Percentiles rank a stretch among this genome's conserved stretches.
Evolutionary conservation across 1,140 invertebrate species (phyloP).

Genomic region (Oryctes rhinoceros): DNA sequence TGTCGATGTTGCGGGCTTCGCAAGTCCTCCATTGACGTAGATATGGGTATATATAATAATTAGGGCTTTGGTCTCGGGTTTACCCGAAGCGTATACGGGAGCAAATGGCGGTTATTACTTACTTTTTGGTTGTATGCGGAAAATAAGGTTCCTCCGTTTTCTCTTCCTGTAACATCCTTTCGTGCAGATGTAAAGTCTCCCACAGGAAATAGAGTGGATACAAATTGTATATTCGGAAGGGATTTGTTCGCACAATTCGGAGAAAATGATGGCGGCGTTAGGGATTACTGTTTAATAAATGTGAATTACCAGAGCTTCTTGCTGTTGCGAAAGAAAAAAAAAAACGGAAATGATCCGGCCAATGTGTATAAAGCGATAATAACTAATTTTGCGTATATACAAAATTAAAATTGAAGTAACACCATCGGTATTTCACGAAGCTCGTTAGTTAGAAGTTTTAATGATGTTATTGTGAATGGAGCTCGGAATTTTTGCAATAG

Average conservation of each 20-base stretch:
- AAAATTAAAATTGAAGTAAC: no score
- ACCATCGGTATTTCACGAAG: no score
- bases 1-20: neutral
- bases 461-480: no score
- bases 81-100: constrained; percentile 4
- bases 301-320: neutral
- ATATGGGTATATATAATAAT: constrained; percentile 3
- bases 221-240: neutral
- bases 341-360: no score
- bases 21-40: neutral
- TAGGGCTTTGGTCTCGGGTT: neutral
- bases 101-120: neutral
- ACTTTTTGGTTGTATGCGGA: neutral
- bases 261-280: neutral
- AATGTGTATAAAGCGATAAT: no score
- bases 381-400: no score
- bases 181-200: neutral
- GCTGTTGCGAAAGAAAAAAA: no score
- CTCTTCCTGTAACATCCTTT: neutral
- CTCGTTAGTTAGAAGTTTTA: no score
- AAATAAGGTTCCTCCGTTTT: constrained; percentile 7
- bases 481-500: no score
- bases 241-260: neutral
- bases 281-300: constrained; percentile 19
- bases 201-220: constrained; percentile 14